Conservation (phyloP, 1,140 invertebrate genomes). For the Homarus americanus region DNA sequence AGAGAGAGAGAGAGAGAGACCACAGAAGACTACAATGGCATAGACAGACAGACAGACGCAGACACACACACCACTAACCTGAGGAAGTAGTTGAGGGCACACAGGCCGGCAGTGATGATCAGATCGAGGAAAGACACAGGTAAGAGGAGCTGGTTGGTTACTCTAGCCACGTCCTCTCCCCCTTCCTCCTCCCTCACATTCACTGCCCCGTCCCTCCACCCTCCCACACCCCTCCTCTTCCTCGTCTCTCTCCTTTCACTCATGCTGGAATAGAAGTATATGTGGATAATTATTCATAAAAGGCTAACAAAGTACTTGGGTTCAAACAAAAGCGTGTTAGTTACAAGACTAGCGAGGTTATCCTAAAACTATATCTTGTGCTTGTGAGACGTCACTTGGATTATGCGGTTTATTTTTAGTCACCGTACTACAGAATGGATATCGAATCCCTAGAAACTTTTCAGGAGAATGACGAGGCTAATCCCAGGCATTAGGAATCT, state of each 20-base stretch:
- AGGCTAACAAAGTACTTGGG: too few relatives aligned
- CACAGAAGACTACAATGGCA: background rate
- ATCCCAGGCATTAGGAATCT: too few relatives aligned
- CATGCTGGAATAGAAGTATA: background rate
- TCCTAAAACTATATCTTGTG: too few relatives aligned
- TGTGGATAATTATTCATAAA: too few relatives aligned
- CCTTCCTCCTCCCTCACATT: background rate
- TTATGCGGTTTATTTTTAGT: too few relatives aligned
- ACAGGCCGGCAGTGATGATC: slow-evolving; percentile 24
- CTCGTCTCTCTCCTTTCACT: background rate
- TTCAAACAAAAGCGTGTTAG: too few relatives aligned
- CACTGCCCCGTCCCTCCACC: background rate
- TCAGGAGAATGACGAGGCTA: too few relatives aligned
- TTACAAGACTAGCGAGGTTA: too few relatives aligned
- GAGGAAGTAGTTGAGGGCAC: slow-evolving; percentile 55
- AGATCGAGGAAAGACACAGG: slow-evolving; percentile 25
- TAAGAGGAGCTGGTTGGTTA: slow-evolving; percentile 30
- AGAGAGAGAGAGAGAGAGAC: too few relatives aligned
- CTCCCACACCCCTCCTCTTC: background rate
- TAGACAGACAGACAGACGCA: background rate
- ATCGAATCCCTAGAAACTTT: too few relatives aligned
- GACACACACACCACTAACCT: slow-evolving; percentile 28
- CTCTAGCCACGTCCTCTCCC: background rate
- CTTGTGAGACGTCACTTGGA: too few relatives aligned
- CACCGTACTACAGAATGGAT: too few relatives aligned